Conservation (phyloP, 1,140 invertebrate species). For the Zeugodacus cucurbitae region DNA sequence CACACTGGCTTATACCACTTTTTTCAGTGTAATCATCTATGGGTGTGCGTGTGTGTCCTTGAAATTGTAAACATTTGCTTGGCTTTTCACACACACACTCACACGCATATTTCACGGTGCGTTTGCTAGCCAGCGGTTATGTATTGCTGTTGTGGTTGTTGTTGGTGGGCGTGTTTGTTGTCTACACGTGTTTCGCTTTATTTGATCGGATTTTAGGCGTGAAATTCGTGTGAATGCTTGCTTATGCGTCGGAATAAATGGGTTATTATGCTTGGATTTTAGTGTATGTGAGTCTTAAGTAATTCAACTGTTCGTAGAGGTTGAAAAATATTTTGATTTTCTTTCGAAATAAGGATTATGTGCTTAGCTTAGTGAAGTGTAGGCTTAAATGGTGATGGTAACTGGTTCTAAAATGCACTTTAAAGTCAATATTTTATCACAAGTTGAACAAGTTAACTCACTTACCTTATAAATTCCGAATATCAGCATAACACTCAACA, state of each 20-base stretch:
- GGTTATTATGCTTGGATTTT: not conserved
- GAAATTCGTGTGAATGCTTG: not conserved
- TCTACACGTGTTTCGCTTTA: not conserved
- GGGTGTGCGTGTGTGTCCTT: not conserved
- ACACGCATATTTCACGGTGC: not conserved
- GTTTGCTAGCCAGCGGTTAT: not conserved
- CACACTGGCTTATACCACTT: not conserved
- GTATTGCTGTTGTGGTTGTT: not conserved
- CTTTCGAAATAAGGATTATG: too few relatives aligned
- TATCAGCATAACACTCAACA: constrained; percentile 74
- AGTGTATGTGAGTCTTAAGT: not conserved
- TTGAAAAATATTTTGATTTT: too few relatives aligned
- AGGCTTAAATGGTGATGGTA: too few relatives aligned
- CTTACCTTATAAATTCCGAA: constrained; percentile 79
- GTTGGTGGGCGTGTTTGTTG: not conserved
- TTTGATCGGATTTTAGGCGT: constrained; percentile 26
- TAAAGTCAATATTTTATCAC: too few relatives aligned
- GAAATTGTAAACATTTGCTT: not conserved
- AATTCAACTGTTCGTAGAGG: too few relatives aligned
- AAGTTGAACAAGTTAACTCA: not conserved
- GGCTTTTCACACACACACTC: not conserved
- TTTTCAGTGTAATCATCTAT: not conserved
- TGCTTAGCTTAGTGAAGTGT: too few relatives aligned
- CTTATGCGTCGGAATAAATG: not conserved
- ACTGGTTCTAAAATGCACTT: too few relatives aligned